phyloP scores from a whole-genome alignment of 2,113 vertebrate species.

The Progne subis region DNA sequence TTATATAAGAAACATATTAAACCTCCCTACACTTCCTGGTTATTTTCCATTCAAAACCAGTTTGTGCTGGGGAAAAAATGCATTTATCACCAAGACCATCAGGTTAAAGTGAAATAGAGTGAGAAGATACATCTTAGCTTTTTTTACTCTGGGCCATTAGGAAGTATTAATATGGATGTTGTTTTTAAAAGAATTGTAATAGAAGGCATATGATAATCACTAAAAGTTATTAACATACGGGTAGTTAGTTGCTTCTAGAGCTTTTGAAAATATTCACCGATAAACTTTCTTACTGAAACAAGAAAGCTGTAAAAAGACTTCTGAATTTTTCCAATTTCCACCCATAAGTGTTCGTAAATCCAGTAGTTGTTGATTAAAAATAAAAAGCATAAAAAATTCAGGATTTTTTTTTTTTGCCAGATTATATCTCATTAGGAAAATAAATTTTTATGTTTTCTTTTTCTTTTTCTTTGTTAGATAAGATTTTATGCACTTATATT shows the following conservation, averaged over 20 bases:
- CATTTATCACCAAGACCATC: not conserved
- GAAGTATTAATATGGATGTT: not conserved
- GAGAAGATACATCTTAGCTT: not conserved
- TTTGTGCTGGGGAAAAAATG: not conserved
- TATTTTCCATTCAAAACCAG: not conserved
- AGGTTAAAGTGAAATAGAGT: not conserved
- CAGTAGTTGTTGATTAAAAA: not conserved
- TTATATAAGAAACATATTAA: not conserved
- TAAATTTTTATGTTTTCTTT: not conserved
- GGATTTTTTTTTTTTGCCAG: not conserved
- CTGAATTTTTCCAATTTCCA: not conserved
- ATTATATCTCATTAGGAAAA: not conserved
- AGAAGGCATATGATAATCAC: not conserved
- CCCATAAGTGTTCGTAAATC: not conserved
- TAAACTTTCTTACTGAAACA: not conserved
- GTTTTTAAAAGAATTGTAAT: not conserved
- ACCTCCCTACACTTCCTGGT: fast-evolving
- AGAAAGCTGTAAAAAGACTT: not conserved
- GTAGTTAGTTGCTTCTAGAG: not conserved
- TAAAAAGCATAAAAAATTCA: not conserved
- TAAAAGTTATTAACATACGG: not conserved
- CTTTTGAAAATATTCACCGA: not conserved
- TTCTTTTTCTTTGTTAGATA: not conserved
- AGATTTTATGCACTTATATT: not conserved
- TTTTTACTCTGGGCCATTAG: not conserved